These are phyloP conservation scores for Trissoscelio sp. DNA, from an alignment of 2,888 invertebrate genomes.

Conservation along the genomic window DNA sequence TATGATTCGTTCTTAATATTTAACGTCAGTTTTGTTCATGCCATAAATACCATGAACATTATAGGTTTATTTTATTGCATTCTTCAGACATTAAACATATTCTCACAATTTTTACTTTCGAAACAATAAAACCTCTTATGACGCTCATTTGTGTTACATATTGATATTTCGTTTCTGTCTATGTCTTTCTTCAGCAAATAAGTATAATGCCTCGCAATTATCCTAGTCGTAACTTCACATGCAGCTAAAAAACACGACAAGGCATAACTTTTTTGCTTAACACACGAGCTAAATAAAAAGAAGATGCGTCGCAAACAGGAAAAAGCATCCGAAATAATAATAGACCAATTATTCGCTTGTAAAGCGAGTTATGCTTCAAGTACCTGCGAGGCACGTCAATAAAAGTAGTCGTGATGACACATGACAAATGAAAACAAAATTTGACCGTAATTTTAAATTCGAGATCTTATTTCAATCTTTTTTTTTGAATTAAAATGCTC, in stretches of 20 bases:
- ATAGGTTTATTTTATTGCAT: slow-evolving; percentile 20
- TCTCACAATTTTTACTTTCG: slow-evolving; percentile 33
- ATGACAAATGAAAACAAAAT: not conserved
- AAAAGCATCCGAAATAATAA: slow-evolving; percentile 71
- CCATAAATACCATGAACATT: slow-evolving; percentile 25
- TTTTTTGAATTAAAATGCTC: no score
- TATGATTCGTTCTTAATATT: slow-evolving; percentile 10
- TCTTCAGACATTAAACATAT: slow-evolving; percentile 14
- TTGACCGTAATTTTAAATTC: slow-evolving; percentile 68
- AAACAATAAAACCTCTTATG: slow-evolving; percentile 16
- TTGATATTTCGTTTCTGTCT: slow-evolving; percentile 29
- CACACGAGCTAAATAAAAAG: slow-evolving; percentile 9
- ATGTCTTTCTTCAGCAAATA: slow-evolving; percentile 35
- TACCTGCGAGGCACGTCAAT: slow-evolving; percentile 72
- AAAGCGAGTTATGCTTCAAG: slow-evolving; percentile 75
- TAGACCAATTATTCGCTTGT: slow-evolving; percentile 79
- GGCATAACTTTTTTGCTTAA: slow-evolving; percentile 16
- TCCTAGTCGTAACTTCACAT: slow-evolving; percentile 33
- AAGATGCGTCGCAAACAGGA: slow-evolving; percentile 30
- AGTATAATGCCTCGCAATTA: slow-evolving; percentile 33
- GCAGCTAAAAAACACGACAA: slow-evolving; percentile 15
- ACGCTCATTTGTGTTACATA: slow-evolving; percentile 36
- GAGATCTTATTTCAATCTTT: not conserved
- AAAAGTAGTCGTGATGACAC: slow-evolving; percentile 67
- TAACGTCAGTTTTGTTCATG: slow-evolving; percentile 17